Percentiles rank a stretch among this genome's conserved stretches.
phyloP scores from a whole-genome alignment of 2,113 vertebrate genomes.

The Corvus moneduloides region DNA sequence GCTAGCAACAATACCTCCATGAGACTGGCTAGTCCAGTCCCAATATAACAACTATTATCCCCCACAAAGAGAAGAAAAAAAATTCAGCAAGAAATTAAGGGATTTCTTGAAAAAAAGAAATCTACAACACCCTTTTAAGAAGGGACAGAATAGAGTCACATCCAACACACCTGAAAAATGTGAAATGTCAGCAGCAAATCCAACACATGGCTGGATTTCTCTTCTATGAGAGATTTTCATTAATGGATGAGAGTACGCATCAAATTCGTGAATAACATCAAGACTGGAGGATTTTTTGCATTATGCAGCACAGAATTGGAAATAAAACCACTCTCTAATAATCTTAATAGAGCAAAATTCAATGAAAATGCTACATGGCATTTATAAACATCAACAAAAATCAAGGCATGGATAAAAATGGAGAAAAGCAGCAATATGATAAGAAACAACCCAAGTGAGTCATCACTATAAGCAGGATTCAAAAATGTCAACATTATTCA shows the following conservation, averaged over 20 bases:
- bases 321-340: not conserved
- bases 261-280: not conserved
- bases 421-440: not conserved
- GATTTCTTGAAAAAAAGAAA: not conserved
- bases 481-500: not conserved
- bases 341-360: not conserved
- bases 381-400: not conserved
- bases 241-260: not conserved
- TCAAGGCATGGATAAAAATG: not conserved
- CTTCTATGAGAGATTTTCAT: not conserved
- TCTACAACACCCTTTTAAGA: not conserved
- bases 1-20: not conserved
- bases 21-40: not conserved
- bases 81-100: not conserved
- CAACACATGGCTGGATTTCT: accelerated
- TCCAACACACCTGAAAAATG: not conserved
- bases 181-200: not conserved
- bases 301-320: not conserved
- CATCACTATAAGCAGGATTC: not conserved
- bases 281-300: not conserved
- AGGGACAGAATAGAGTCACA: not conserved
- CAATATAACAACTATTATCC: not conserved
- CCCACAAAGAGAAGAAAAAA: not conserved
- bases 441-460: not conserved
- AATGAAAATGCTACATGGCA: not conserved